These are phyloP conservation scores for Zaprionus inermis DNA, from an alignment of 1,140 invertebrate genomes.

Conservation along the genomic window DNA sequence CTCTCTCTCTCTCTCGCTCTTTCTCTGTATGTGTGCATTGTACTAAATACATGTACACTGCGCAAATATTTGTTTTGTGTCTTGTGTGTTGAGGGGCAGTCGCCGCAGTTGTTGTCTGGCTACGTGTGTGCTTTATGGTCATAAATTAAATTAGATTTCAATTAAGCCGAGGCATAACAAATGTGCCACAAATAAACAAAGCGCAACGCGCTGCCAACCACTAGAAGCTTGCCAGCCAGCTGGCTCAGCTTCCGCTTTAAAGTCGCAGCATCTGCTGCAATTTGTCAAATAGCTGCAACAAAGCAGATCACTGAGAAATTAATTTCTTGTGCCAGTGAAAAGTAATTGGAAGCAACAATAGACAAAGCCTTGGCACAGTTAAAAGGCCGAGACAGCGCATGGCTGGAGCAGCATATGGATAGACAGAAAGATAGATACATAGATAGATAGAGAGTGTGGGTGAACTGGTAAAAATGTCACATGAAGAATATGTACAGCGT, in stretches of 20 bases:
- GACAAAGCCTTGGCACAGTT: slow-evolving; percentile 58
- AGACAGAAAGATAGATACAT: too few species aligned
- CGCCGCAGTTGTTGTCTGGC: slow-evolving; percentile 24
- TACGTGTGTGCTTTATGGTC: slow-evolving; percentile 31
- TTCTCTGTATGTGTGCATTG: neutral
- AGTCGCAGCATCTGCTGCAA: slow-evolving; percentile 23
- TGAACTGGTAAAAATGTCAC: slow-evolving; percentile 57
- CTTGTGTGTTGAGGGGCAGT: neutral
- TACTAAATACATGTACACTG: slow-evolving; percentile 4
- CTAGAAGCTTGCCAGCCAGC: neutral
- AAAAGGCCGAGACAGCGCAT: slow-evolving; percentile 7
- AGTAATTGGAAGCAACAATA: slow-evolving; percentile 45
- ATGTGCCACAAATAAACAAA: slow-evolving; percentile 52
- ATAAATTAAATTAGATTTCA: slow-evolving; percentile 77
- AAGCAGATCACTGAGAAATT: slow-evolving; percentile 40
- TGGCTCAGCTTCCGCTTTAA: slow-evolving; percentile 23
- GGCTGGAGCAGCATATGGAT: neutral
- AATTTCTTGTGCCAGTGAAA: slow-evolving; percentile 48
- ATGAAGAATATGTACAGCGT: slow-evolving; percentile 52
- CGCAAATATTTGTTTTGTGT: slow-evolving; percentile 45
- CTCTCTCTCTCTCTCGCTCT: neutral
- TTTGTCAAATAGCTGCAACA: slow-evolving; percentile 41
- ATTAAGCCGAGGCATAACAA: slow-evolving; percentile 51
- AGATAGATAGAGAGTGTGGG: neutral
- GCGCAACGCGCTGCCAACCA: neutral